Evolutionary conservation across 2,888 invertebrate genomes (phyloP).

Genomic region (Sicus ferrugineus): DNA sequence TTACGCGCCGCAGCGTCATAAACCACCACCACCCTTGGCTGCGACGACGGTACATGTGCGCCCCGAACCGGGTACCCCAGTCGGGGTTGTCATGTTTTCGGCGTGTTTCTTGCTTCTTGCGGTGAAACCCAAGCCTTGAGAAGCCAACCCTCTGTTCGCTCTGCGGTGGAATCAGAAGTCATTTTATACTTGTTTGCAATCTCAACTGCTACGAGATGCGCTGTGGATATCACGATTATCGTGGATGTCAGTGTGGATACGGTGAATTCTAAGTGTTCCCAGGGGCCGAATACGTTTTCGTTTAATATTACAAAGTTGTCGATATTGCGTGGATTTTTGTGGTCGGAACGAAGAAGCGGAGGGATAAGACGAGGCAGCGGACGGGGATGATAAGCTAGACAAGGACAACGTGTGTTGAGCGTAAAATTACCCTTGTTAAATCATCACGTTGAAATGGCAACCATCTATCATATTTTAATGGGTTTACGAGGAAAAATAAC

Average conservation of each 20-base stretch:
- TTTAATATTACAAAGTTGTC: conserved; percentile 29
- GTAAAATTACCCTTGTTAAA: conserved; percentile 64
- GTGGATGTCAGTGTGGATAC: conserved; percentile 6
- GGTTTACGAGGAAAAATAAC: conserved; percentile 35
- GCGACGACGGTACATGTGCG: too few relatives aligned
- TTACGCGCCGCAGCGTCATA: conserved; percentile 8
- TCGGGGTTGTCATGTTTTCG: conserved; percentile 16
- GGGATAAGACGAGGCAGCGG: not conserved
- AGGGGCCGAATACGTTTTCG: conserved; percentile 60
- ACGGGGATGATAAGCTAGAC: not conserved
- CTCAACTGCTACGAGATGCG: not conserved
- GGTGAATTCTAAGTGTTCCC: conserved; percentile 58
- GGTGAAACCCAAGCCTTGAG: not conserved
- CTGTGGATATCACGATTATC: not conserved
- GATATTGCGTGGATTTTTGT: conserved; percentile 26
- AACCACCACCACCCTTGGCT: too few relatives aligned
- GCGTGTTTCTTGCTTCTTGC: not conserved
- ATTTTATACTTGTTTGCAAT: conserved; percentile 1
- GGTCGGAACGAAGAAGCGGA: not conserved
- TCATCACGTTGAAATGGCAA: conserved; percentile 59
- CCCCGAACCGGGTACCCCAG: not conserved
- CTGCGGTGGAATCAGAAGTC: not conserved
- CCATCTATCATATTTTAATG: conserved; percentile 61
- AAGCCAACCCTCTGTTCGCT: conserved; percentile 2
- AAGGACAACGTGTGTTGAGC: conserved; percentile 42